phyloP scores from a whole-genome alignment of 2,888 invertebrate genomes.

The Allophyes oxyacanthae region DNA sequence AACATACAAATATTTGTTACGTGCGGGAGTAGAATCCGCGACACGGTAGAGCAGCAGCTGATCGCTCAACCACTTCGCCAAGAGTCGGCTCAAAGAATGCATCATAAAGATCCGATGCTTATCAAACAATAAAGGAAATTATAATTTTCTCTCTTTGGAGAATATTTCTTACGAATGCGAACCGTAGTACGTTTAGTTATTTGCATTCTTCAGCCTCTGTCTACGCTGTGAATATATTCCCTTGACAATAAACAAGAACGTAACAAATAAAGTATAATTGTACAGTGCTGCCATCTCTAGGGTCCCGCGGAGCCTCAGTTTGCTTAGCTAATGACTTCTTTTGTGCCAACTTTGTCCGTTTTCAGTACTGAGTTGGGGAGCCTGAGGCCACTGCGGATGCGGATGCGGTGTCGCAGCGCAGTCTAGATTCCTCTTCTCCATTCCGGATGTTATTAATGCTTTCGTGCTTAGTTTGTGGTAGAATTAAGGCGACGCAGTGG shows the following conservation, averaged over 20 bases:
- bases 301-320: slow-evolving; percentile 37
- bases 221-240: neutral
- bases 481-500: neutral
- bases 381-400: slow-evolving; percentile 12
- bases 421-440: neutral
- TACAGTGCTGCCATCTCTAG: slow-evolving; percentile 7
- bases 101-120: no score
- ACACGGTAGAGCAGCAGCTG: no score
- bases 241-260: slow-evolving; percentile 5
- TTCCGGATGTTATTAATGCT: neutral
- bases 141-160: no score
- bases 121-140: no score
- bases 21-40: no score
- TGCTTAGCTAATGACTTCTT: slow-evolving; percentile 64
- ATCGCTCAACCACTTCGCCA: no score
- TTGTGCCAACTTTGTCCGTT: slow-evolving; percentile 54
- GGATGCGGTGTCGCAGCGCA: slow-evolving; percentile 1
- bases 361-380: slow-evolving; percentile 26
- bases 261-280: slow-evolving; percentile 21
- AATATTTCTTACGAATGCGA: no score
- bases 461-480: no score
- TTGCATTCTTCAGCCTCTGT: no score
- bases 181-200: no score
- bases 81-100: no score
- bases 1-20: no score